phyloP scores from a whole-genome alignment of 1,140 invertebrate genomes.

The Halesus radiatus region DNA sequence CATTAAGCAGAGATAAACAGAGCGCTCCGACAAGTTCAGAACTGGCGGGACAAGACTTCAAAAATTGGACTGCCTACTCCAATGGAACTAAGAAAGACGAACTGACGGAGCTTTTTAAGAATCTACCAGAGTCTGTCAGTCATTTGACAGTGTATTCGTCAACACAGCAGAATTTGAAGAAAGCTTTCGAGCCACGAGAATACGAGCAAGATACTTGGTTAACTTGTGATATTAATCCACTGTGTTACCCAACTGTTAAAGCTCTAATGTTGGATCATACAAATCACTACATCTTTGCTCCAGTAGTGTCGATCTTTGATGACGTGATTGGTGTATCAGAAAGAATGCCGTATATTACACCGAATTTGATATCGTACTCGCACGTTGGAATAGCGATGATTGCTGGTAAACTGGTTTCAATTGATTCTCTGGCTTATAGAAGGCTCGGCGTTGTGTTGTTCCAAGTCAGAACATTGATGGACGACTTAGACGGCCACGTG shows the following conservation, averaged over 20 bases:
- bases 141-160: neutral
- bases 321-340: slow-evolving; percentile 75
- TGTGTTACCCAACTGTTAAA: slow-evolving; percentile 83
- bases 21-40: neutral
- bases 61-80: slow-evolving; percentile 33
- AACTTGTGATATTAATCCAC: slow-evolving; percentile 77
- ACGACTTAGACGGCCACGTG: slow-evolving; percentile 85
- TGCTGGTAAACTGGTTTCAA: slow-evolving; percentile 78
- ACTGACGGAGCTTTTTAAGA: slow-evolving; percentile 39
- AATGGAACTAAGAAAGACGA: slow-evolving; percentile 49
- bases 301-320: slow-evolving; percentile 77
- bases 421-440: slow-evolving; percentile 76
- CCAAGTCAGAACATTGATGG: slow-evolving; percentile 82
- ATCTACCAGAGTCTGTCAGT: slow-evolving; percentile 3
- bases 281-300: slow-evolving; percentile 83
- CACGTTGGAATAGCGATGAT: slow-evolving; percentile 81
- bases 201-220: slow-evolving; percentile 74
- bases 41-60: neutral
- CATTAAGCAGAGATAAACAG: slow-evolving; percentile 60
- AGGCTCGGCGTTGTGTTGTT: slow-evolving; percentile 81
- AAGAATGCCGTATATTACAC: slow-evolving; percentile 76
- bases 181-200: slow-evolving; percentile 47
- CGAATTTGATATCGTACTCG: slow-evolving; percentile 82
- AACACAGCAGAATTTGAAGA: slow-evolving; percentile 26
- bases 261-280: slow-evolving; percentile 81